Evolutionary conservation across 1,140 invertebrate genomes (phyloP).

Genomic region (Sipha flava): DNA sequence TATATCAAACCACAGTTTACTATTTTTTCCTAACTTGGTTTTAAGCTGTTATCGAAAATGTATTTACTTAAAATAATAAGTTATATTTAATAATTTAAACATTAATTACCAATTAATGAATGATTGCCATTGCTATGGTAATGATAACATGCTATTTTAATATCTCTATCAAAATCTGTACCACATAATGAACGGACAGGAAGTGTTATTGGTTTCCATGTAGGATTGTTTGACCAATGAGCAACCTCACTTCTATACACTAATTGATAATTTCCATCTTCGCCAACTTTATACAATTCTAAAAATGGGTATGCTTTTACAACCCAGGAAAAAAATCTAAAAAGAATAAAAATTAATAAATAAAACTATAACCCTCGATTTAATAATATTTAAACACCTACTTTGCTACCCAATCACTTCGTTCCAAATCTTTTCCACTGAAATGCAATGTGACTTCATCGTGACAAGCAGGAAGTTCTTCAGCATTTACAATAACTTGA

Average conservation of each 20-base stretch:
- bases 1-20: no score
- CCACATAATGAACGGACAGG: conserved; percentile 49
- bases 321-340: conserved; percentile 33
- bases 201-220: conserved; percentile 50
- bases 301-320: conserved; percentile 48
- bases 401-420: conserved; percentile 49
- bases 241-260: conserved; percentile 47
- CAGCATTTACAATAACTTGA: conserved; percentile 46
- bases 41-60: neutral
- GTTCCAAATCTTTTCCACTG: conserved; percentile 40
- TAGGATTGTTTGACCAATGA: conserved; percentile 49
- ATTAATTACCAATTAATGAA: conserved; percentile 36
- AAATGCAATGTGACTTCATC: conserved; percentile 48
- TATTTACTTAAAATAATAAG: neutral
- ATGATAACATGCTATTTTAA: conserved; percentile 43
- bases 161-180: conserved; percentile 51
- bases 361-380: neutral
- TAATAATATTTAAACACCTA: neutral
- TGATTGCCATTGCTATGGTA: conserved; percentile 39
- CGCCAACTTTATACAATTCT: conserved; percentile 46
- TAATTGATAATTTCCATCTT: conserved; percentile 44
- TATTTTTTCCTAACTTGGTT: no score
- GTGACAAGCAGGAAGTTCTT: conserved; percentile 47
- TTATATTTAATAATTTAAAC: neutral
- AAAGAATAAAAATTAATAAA: neutral